Conservation (phyloP, 2,113 vertebrate species). For the Isichthys henryi region DNA sequence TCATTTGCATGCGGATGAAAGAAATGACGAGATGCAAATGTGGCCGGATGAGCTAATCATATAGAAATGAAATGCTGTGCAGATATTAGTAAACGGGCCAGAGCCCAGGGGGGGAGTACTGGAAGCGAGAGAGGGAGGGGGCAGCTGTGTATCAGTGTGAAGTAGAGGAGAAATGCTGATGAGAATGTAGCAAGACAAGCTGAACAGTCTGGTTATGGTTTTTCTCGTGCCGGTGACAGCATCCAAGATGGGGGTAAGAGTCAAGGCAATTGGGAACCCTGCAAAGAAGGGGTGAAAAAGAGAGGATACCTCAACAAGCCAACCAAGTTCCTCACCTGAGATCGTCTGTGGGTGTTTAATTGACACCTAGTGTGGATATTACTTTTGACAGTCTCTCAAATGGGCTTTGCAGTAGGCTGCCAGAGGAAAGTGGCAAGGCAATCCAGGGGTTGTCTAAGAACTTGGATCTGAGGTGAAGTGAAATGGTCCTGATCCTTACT, state of each 20-base stretch:
- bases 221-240: neutral
- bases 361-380: neutral
- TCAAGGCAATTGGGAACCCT: neutral
- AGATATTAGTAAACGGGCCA: neutral
- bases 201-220: neutral
- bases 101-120: neutral
- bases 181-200: neutral
- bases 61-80: neutral
- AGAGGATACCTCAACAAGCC: neutral
- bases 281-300: neutral
- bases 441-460: neutral
- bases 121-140: neutral
- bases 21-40: neutral
- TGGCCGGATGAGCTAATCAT: neutral
- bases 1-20: neutral
- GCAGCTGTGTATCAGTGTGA: neutral
- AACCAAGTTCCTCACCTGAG: neutral
- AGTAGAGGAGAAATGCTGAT: neutral
- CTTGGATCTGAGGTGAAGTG: neutral
- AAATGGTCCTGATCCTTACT: neutral
- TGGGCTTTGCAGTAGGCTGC: neutral
- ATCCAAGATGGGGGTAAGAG: neutral
- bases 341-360: neutral
- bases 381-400: neutral
- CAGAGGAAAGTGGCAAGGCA: neutral